Base-by-base conservation (phyloP, 2,888 invertebrate species). In the Leucania comma region DNA sequence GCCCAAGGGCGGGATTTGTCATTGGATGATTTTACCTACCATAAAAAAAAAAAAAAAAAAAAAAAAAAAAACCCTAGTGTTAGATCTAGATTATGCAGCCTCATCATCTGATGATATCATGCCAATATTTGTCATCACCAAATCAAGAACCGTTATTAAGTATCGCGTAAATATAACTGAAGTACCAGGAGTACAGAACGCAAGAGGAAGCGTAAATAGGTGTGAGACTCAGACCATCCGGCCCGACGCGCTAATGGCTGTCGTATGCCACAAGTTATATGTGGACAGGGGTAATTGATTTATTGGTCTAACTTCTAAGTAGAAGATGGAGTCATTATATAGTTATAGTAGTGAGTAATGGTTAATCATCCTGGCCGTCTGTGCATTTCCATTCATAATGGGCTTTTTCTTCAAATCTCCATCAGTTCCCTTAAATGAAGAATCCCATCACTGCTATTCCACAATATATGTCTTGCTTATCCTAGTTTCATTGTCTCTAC, bases 161-260 rank as follows among this genome's bases (percentile, higher is more conserved):
- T 72, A 74, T 73, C 54, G 74, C 60, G 75, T 83, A 81, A 72
- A 79, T 79, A 79, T 83, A 76, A 71, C 75, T 68, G 66, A 32
- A 76, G 80, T 92, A 95, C 93, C 87, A 94, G 94, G 94, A 90
- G 88, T 83, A 82, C 93, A 95, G 94, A 89, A 91, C 84, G 84
- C 83, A 90, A 90, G 91, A 95, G 95, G 95, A 95, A 94, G 91
- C 91, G 90, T 92, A 92, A 95, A 95, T 95, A 95, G 94, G 95
- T 95, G 95, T 95, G 94, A 95, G 95, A 95, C 93, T 92, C 91
- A 90, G 94, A 91, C 93, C 94, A 94, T 95, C 95, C 95, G 94
- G 95, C 92, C 90, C 90, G 92, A 88, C 92, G 86, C 85, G 84
- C 91, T 95, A 95, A 95, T 95, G 92, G 90, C 82, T 85, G 65